These are phyloP conservation scores for Okamejei kenojei DNA, from an alignment of 2,797 vertebrate genomes.

Conservation along the genomic window DNA sequence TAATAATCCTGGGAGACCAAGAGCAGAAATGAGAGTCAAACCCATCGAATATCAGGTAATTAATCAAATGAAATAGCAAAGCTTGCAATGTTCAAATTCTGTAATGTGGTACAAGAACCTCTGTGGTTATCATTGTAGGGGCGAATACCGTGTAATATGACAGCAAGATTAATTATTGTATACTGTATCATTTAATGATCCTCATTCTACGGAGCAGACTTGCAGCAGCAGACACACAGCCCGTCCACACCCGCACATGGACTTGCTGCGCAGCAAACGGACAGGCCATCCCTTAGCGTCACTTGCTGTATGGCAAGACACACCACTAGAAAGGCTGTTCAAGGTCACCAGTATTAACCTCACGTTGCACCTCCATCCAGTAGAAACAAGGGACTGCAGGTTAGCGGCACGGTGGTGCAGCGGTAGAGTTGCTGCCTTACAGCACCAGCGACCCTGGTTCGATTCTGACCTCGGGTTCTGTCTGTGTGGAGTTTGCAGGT, in stretches of 20 bases:
- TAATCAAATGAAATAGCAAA: constrained; percentile 37
- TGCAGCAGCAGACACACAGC: not conserved
- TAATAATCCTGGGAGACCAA: constrained; percentile 10
- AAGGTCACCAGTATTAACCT: no score
- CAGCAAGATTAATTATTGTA: constrained; percentile 36
- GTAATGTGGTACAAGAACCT: constrained; percentile 25
- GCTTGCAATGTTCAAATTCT: constrained; percentile 26
- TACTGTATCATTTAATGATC: constrained; percentile 31
- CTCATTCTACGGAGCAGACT: not conserved
- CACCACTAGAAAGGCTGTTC: not conserved
- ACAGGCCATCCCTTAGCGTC: not conserved
- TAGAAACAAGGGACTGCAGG: no score
- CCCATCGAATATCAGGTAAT: constrained; percentile 12
- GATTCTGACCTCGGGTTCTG: no score
- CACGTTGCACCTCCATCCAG: no score
- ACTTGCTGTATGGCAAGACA: no score
- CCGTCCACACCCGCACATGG: not conserved
- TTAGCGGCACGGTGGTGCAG: no score
- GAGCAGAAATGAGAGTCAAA: constrained; percentile 32
- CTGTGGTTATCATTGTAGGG: constrained; percentile 23
- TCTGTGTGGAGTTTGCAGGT: no score
- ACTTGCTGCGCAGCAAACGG: no score
- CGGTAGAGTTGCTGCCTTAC: no score
- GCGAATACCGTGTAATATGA: constrained; percentile 26
- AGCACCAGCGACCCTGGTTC: no score